Evolutionary conservation across 2,888 invertebrate species (phyloP), one percentile per base, ranked within the genome.

Genomic region (Caenorhabditis doughertyi): DNA sequence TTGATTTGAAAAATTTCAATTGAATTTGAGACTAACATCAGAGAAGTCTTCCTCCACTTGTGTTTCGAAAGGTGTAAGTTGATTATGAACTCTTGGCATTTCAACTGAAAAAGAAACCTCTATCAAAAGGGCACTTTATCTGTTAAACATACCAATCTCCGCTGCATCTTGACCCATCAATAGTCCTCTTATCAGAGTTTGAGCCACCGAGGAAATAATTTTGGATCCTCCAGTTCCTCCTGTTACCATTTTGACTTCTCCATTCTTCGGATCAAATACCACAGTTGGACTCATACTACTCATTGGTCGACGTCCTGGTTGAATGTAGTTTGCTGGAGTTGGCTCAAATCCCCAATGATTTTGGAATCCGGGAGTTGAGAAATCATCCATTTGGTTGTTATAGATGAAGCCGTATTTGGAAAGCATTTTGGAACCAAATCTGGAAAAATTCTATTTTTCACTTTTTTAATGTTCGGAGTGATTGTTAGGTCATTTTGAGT

Each of bases 181-280:
- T 21, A 96, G 91, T 84, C 94, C 94, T 56, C 95, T 94, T 84
- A 95, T 94, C 51, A 95, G 49, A 7, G 85, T 85, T 51, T 86
- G 92, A 9, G 93, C 92, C 16, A 95, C 94, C 83, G 95, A 94
- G 0, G 96, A 95, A 3, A 96, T 96, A 84, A 97, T 97, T 92
- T 95, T 95, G 0, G 95, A 95, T 27, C 97, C 97, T 2, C 97
- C 97, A 2, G 97, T 96, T 0, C 95, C 96, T 0, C 97, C 97
- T 3, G 95, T 93, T 0, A 95, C 94, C 87, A 96, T 90, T 53
- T 93, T 85, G 53, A 83, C 80, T 18, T 67, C 58, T 29, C 80
- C 83, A 47, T 21, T 53, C 9, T 74, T 44, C 11, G 73, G 44
- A 58, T 79, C 47, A 27, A 83, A 92, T 11, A 97, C 93, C 62